phyloP scores from a whole-genome alignment of 2,113 vertebrate species.

The Vidua chalybeata region DNA sequence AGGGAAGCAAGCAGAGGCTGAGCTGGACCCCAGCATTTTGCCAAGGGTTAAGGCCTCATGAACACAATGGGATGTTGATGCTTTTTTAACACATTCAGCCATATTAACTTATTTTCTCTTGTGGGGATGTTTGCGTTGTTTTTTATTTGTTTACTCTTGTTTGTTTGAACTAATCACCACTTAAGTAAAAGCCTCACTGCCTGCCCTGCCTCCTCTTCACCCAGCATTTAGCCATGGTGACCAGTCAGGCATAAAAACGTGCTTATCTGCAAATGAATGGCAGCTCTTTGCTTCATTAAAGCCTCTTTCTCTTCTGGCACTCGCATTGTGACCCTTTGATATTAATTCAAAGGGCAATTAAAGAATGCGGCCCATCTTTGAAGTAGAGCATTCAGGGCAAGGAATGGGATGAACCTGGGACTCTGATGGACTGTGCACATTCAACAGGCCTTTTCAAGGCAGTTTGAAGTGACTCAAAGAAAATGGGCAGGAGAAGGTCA shows the following conservation, averaged over 20 bases:
- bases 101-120: constrained; percentile 68
- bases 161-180: constrained; percentile 83
- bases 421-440: constrained; percentile 96
- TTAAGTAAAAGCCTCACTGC: constrained; percentile 65
- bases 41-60: constrained; percentile 4
- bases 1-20: neutral
- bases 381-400: constrained; percentile 94
- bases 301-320: constrained; percentile 98
- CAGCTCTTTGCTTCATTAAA: constrained; percentile 99
- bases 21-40: neutral
- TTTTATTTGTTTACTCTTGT: constrained; percentile 82
- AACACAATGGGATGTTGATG: neutral
- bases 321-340: constrained; percentile 99
- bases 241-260: constrained; percentile 89
- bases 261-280: constrained; percentile 99
- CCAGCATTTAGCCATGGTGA: constrained; percentile 74
- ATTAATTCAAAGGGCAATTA: constrained; percentile 99
- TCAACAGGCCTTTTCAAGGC: constrained; percentile 96
- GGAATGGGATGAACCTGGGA: constrained; percentile 92
- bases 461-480: constrained; percentile 98
- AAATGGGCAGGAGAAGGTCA: constrained; percentile 99
- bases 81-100: neutral
- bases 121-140: constrained; percentile 55
- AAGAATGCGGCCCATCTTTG: constrained; percentile 99
- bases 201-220: constrained; percentile 65